Evolutionary conservation across 2,888 invertebrate genomes (phyloP), one percentile per base, ranked within the genome.

Genomic region (Chironomus tentans): DNA sequence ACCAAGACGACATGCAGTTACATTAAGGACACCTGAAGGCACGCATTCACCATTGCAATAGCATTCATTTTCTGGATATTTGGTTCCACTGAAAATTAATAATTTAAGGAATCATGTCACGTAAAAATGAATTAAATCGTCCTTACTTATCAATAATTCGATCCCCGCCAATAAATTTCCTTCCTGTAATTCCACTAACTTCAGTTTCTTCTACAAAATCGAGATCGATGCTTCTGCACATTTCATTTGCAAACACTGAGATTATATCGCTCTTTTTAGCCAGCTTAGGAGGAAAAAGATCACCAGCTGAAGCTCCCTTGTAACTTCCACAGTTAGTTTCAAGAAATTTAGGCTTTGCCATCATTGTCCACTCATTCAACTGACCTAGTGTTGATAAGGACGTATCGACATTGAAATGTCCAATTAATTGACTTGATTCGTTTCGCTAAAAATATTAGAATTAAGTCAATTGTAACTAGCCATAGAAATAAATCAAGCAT

Each of bases 1-100:
- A 5, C 92, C 93, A 80, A 86, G 91, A 74, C 92, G 88, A 79
- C 93, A 94, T 0, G 90, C 85, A 0, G 92, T 91, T n/a, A 92
- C 88, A 83, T 93, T 92, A 82, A 93, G 86, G 38, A 90, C 86
- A 0, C 94, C 94, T 1, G 88, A 87, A 77, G 92, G 92, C 15
- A 86, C 85, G 81, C 93, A 93, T 76, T 89, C 86, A 0, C 91
- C 92, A 76, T 87, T 87, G 81, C 92, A 93, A 83, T 87, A 93
- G 79, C 94, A 94, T 24, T 86, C 82, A 82, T 91, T 91, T 77
- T 87, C 86, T 0, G 87, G 85, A 76, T 88, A 85, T 0, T 83
- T 77, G 0, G 88, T 85, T 0, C 90, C 90, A 81, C 65, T 65
- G 21, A 15, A 56, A n/a, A 15, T 15, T 56, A 4, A 56, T 6